These are phyloP conservation scores for Patella depressa DNA, from an alignment of 2,888 invertebrate genomes.

Conservation along the genomic window DNA sequence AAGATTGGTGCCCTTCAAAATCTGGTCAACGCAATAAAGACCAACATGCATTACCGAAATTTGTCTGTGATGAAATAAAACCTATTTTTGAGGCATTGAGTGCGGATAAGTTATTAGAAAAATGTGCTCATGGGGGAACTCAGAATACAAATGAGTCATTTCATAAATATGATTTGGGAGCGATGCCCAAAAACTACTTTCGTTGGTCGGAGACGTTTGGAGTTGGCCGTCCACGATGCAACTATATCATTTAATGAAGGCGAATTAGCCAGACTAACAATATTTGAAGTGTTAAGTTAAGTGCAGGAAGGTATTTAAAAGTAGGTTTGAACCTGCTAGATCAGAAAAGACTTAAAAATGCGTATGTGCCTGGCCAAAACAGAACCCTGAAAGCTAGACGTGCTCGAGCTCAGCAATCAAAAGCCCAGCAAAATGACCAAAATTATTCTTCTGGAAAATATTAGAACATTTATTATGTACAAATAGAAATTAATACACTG, in stretches of 20 bases:
- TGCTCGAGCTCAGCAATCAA: not conserved
- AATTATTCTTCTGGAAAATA: not conserved
- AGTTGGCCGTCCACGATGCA: conserved; percentile 11
- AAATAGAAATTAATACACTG: not conserved
- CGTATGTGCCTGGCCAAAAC: not conserved
- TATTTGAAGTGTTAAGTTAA: conserved; percentile 15
- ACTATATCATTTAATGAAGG: conserved; percentile 18
- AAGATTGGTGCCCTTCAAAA: not conserved
- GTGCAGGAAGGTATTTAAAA: not conserved
- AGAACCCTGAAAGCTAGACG: not conserved
- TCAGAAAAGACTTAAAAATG: not conserved
- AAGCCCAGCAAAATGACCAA: not conserved
- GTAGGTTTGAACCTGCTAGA: not conserved
- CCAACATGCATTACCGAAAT: not conserved
- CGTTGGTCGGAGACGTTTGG: not conserved
- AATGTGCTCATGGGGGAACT: not conserved
- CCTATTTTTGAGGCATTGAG: not conserved
- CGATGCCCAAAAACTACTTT: conserved; percentile 15
- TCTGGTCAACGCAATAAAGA: not conserved
- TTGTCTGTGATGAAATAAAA: not conserved
- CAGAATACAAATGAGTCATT: not conserved
- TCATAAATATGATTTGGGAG: conserved; percentile 12
- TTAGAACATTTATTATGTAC: not conserved
- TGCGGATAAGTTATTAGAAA: not conserved
- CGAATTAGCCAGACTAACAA: not conserved